Conservation (phyloP, 2,888 invertebrate genomes). For the Chrysodeixis includens region DNA sequence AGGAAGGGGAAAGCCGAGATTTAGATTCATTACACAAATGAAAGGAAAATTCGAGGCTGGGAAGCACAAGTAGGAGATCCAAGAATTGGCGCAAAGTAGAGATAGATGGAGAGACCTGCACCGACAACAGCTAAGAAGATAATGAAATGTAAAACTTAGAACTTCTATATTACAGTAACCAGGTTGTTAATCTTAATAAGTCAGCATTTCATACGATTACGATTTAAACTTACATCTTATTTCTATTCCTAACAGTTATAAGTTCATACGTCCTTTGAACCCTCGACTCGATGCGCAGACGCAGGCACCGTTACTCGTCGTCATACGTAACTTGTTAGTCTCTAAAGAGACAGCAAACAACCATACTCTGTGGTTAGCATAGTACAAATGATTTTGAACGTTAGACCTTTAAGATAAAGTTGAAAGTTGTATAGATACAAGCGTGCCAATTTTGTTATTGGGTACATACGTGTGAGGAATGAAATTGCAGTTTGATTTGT, state of each 20-base stretch:
- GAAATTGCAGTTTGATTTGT: conserved; percentile 19
- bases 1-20: no score
- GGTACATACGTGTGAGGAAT: conserved; percentile 7
- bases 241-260: not conserved
- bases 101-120: no score
- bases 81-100: no score
- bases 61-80: no score
- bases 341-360: conserved; percentile 40
- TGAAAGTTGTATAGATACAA: not conserved
- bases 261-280: conserved; percentile 48
- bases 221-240: not conserved
- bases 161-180: no score
- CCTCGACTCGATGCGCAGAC: conserved; percentile 32
- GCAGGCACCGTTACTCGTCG: conserved; percentile 70
- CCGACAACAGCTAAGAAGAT: no score
- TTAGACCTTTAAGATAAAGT: conserved; percentile 11
- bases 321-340: conserved; percentile 62
- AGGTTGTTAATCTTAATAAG: no score
- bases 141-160: not conserved
- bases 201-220: no score
- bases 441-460: not conserved
- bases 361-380: conserved; percentile 16
- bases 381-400: conserved; percentile 18
- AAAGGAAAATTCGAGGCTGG: no score
- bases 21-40: no score